A percentile compares a stretch with the other conserved stretches of the same genome.
Evolutionary conservation across 2,888 invertebrate genomes (phyloP).

Genomic region (Euclidia mi): DNA sequence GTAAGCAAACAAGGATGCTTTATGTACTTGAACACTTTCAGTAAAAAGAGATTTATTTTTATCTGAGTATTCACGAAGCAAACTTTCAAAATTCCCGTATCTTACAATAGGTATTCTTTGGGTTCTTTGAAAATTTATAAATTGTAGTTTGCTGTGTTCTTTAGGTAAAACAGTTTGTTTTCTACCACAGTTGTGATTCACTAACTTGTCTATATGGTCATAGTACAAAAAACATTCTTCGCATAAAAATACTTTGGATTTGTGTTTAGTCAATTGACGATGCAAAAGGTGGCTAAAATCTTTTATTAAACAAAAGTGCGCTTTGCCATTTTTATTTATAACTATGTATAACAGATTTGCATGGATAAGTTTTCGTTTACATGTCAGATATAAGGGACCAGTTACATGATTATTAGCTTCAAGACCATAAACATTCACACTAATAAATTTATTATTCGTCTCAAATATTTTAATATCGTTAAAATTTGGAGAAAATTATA

Average conservation of each 20-base stretch:
- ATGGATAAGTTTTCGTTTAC: constrained; percentile 6
- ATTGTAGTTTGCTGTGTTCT: constrained; percentile 8
- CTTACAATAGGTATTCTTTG: constrained; percentile 2
- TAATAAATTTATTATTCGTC: no score
- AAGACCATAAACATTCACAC: no score
- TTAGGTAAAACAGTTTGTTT: constrained; percentile 8
- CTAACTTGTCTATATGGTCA: neutral
- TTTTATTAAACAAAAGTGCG: constrained; percentile 12
- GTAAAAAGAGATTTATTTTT: constrained; percentile 10
- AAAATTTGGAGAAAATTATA: no score
- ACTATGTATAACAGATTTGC: constrained; percentile 8
- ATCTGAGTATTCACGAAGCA: constrained; percentile 9
- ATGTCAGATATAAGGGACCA: no score
- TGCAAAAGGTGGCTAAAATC: constrained; percentile 7
- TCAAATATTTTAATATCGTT: no score
- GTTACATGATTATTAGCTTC: no score
- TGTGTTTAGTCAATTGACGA: constrained; percentile 13
- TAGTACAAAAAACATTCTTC: neutral
- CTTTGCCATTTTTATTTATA: neutral
- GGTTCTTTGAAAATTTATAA: constrained; percentile 7
- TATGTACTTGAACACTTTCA: constrained; percentile 8
- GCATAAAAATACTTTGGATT: neutral
- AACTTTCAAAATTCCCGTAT: constrained; percentile 1
- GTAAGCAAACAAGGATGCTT: constrained; percentile 6
- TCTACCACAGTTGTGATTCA: constrained; percentile 9